phyloP scores from a whole-genome alignment of 2,113 vertebrate genomes.

The Cochlearius cochlearius region DNA sequence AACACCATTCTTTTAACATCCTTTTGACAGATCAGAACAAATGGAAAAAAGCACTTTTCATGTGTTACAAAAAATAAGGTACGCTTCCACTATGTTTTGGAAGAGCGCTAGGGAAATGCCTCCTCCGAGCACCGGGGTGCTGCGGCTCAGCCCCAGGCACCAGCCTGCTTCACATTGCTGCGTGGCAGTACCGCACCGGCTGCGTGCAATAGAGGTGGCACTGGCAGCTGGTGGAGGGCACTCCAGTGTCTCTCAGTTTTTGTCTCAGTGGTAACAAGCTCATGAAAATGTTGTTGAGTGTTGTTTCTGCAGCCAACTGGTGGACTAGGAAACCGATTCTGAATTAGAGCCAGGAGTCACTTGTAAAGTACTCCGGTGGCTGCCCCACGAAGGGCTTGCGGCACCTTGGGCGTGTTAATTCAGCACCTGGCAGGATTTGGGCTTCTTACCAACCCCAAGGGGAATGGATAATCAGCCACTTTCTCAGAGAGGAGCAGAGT shows the following conservation, averaged over 20 bases:
- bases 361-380: neutral
- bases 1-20: neutral
- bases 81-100: neutral
- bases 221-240: accelerated
- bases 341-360: neutral
- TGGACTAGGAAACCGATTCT: neutral
- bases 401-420: neutral
- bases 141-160: neutral
- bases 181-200: neutral
- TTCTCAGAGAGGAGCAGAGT: neutral
- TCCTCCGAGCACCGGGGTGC: neutral
- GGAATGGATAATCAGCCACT: neutral
- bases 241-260: neutral
- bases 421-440: neutral
- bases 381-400: accelerated
- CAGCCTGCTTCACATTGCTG: neutral
- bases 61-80: neutral
- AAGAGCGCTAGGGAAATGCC: neutral
- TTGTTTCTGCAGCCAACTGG: neutral
- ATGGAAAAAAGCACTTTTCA: neutral
- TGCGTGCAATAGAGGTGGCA: neutral
- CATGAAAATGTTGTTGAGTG: neutral
- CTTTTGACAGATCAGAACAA: neutral
- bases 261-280: neutral
- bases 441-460: neutral